Evolutionary conservation across 35 echinoderm and acorn worm species (phyloP), one percentile per base, ranked within the genome.

Genomic region (Strongylocentrotus purpuratus): DNA sequence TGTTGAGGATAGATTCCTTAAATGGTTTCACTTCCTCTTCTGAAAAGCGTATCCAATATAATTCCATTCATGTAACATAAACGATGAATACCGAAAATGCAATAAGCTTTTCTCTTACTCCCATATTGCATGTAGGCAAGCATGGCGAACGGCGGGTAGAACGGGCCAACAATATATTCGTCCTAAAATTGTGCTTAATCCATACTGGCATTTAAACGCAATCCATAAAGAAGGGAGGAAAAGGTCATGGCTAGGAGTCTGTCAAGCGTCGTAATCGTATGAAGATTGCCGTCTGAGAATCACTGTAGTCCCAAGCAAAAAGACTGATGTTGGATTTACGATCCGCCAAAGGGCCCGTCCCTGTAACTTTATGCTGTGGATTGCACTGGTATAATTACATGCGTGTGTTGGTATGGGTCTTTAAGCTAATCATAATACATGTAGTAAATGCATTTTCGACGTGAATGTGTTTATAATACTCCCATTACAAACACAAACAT

Each of bases 151-250:
- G 8, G 0, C 65, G 20, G 65, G 65, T 28, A 3, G 5, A 78
- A 78, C 65, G 65, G 65, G 25, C 25, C 22, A 78, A 78, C 20
- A 28, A 78, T 78, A 78, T 78, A 78, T 78, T 78, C 65, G 5
- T 78, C 65, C 87, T 11, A 33, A 89, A 89, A 45, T 89, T 89
- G 33, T 46, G n/a, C 87, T 89, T 89, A 89, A 89, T 89, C 87
- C 87, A 46, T n/a, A 45, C 15, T 89, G 87, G 87, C 87, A 89
- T 89, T 89, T 89, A 32, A 33, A 33, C 32, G 87, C 45, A 89
- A 89, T 45, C 87, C 15, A 89, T 18, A 31, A 33, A 89, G 87
- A 89, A 89, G 12, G 12, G 31, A 45, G 1, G 33, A 35, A 89
- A 89, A 89, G 87, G 87, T 89, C 85, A 86, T 17, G 85, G 85